phyloP scores from a whole-genome alignment of 2,797 vertebrate genomes.

The Tokudaia muenninki region DNA sequence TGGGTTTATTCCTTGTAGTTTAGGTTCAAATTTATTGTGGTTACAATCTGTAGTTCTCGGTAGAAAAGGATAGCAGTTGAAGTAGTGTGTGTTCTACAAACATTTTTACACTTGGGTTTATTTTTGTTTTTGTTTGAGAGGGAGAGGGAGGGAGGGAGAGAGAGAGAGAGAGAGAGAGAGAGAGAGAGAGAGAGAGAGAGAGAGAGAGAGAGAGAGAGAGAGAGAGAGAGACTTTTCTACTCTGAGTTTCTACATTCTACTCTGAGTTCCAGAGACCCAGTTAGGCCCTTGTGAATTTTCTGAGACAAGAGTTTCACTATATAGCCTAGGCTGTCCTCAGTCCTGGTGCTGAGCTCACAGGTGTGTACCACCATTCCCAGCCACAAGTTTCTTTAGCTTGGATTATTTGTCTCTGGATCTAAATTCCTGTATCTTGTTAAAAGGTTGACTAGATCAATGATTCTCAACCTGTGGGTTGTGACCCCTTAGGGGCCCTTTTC shows the following conservation, averaged over 20 bases:
- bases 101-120: not conserved
- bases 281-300: not conserved
- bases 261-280: not conserved
- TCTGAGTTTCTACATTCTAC: not conserved
- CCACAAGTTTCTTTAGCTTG: not conserved
- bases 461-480: not conserved
- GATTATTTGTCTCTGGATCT: not conserved
- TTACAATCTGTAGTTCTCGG: not conserved
- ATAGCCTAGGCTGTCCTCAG: not conserved
- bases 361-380: not conserved
- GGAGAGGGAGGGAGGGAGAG: no score
- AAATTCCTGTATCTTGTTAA: not conserved
- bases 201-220: no score
- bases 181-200: no score
- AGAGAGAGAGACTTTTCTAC: not conserved
- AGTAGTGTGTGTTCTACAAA: not conserved
- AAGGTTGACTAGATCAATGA: not conserved
- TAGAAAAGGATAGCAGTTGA: not conserved
- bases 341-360: not conserved
- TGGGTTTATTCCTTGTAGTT: not conserved
- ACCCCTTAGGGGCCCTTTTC: not conserved
- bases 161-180: no score
- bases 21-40: not conserved
- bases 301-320: not conserved
- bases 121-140: not conserved